phyloP scores from a whole-genome alignment of 2,797 vertebrate species.

The Sebastes flavidus region DNA sequence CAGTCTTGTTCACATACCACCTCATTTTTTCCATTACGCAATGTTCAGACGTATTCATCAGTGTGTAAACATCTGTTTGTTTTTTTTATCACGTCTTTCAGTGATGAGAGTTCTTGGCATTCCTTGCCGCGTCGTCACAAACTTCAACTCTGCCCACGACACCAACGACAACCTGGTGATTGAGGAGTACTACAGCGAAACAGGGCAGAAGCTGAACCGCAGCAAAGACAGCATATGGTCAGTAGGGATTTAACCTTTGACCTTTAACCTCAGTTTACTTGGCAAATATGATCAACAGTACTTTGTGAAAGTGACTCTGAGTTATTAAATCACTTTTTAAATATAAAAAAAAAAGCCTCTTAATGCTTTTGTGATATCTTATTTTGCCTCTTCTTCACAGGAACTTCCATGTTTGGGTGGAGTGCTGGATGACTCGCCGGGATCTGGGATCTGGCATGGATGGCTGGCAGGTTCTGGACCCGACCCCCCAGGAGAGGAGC shows the following conservation, averaged over 20 bases:
- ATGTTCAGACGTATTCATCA: background rate
- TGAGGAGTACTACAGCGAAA: conserved; percentile 86
- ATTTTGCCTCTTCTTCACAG: conserved; percentile 63
- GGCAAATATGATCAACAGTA: background rate
- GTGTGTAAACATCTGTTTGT: background rate
- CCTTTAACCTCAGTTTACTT: background rate
- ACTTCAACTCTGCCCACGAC: conserved; percentile 91
- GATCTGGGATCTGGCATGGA: conserved; percentile 86
- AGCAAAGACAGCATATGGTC: conserved; percentile 88
- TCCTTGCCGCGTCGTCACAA: conserved; percentile 87
- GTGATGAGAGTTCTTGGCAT: conserved; percentile 90
- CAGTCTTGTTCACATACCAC: background rate
- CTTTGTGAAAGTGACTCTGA: background rate
- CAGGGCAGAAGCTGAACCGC: conserved; percentile 79
- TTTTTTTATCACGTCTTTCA: conserved; percentile 41
- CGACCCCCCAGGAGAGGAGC: conserved; percentile 92
- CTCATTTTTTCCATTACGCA: background rate
- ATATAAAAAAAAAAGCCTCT: background rate
- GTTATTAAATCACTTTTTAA: background rate
- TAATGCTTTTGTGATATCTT: background rate
- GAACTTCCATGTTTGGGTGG: conserved; percentile 97
- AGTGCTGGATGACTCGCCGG: conserved; percentile 92
- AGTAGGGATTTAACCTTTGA: conserved; percentile 39
- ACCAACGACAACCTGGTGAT: conserved; percentile 87
- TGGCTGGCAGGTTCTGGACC: conserved; percentile 95